Evolutionary conservation across 35 echinoderm and acorn worm genomes (phyloP).

Genomic region (Patiria miniata): DNA sequence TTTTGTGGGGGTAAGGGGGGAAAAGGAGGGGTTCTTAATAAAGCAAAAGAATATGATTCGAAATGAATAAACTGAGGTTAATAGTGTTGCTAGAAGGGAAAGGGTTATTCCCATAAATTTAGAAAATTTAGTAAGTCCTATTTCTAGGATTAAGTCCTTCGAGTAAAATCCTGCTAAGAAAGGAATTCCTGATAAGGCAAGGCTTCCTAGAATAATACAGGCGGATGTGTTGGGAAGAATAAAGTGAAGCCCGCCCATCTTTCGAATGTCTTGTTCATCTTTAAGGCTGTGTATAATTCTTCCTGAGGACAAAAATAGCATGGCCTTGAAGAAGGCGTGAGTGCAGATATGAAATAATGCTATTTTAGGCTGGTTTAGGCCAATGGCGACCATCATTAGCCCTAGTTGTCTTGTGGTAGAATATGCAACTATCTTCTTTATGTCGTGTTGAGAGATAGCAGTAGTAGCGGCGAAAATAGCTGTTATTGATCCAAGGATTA

Average conservation of each 20-base stretch:
- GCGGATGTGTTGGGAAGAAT: conserved; percentile 44
- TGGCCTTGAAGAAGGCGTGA: conserved; percentile 88
- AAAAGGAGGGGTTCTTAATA: not conserved
- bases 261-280: conserved; percentile 84
- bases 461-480: conserved; percentile 63
- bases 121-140: not conserved
- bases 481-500: conserved; percentile 50
- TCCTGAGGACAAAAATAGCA: conserved; percentile 81
- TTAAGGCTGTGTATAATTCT: conserved; percentile 71
- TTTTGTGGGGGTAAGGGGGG: conserved; percentile 9
- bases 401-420: conserved; percentile 87
- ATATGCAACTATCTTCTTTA: conserved; percentile 91
- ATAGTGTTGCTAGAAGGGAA: conserved; percentile 30
- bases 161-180: conserved; percentile 83
- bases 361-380: conserved; percentile 42
- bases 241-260: conserved; percentile 50
- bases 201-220: conserved; percentile 47
- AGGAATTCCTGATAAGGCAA: conserved; percentile 60
- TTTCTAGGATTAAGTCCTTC: conserved; percentile 76
- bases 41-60: conserved; percentile 66
- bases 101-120: conserved; percentile 38
- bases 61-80: conserved; percentile 61
- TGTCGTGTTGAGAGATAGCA: conserved; percentile 68
- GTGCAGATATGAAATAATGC: conserved; percentile 85
- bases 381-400: conserved; percentile 70